A percentile compares a stretch with the other conserved stretches of the same genome.
These are phyloP conservation scores for Podarcis muralis DNA, from an alignment of 2,113 vertebrate genomes.

Conservation along the genomic window DNA sequence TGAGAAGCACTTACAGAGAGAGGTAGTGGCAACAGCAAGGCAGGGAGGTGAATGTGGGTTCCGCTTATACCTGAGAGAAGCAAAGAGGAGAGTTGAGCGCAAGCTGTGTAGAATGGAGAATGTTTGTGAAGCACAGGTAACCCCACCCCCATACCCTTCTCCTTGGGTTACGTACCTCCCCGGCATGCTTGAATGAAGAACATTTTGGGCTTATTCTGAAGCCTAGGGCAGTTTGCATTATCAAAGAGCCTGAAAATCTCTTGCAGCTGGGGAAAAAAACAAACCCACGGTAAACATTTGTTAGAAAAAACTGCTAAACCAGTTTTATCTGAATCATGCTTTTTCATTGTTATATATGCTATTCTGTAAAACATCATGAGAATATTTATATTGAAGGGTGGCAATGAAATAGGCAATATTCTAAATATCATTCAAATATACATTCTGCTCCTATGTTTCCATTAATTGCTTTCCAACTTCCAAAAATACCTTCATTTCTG, in stretches of 20 bases:
- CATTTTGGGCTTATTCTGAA: conserved; percentile 99
- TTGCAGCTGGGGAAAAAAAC: conserved; percentile 81
- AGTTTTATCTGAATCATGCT: not conserved
- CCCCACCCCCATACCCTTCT: conserved; percentile 29
- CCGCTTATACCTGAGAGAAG: conserved; percentile 79
- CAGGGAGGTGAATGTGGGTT: conserved; percentile 79
- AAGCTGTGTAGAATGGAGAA: conserved; percentile 62
- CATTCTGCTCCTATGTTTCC: not conserved
- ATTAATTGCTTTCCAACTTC: not conserved
- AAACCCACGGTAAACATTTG: not conserved
- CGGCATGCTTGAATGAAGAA: conserved; percentile 98
- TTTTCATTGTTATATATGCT: not conserved
- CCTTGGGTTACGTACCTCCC: conserved; percentile 84
- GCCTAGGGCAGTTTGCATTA: conserved; percentile 89
- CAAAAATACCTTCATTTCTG: not conserved
- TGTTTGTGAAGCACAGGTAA: conserved; percentile 33
- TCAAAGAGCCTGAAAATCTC: conserved; percentile 91
- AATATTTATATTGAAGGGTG: not conserved
- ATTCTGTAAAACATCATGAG: too few species aligned
- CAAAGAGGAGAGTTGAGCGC: conserved; percentile 81
- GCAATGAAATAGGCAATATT: not conserved
- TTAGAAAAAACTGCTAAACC: not conserved
- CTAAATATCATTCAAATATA: not conserved
- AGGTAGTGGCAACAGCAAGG: conserved; percentile 81
- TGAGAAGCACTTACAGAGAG: conserved; percentile 82